Evolutionary conservation across 37 sponge, comb jelly and placozoan genomes (phyloP), one percentile per base, ranked within the genome.

Genomic region (Cliona cf. orientalis): DNA sequence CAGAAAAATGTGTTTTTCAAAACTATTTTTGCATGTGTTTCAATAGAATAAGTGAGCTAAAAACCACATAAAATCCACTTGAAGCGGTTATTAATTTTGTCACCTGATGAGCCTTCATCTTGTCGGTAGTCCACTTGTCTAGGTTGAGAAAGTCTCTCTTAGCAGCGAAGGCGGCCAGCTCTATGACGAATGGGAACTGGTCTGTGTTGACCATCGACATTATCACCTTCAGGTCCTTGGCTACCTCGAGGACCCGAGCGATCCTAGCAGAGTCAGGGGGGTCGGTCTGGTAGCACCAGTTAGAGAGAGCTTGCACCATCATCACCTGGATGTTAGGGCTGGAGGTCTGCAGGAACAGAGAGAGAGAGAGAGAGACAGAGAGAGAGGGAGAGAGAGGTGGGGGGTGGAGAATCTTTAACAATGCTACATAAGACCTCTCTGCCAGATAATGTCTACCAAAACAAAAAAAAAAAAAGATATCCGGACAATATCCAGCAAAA

Each of bases 101-200:
- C 39, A 94, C 95, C 89, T 96, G 93, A 42, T 92, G 89, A 28
- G 84, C 89, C 66, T 86, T 80, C 61, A 96, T 66, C 80, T 91
- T 94, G 58, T 99, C 99, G 25, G 76, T 58, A 39, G 97, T 44
- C 99, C 99, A 99, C 66, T 88, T 96, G 86, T 99, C 99, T 63
- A 99, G 84, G 57, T 99, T 99, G 28, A 99, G 90, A 39, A 85
- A 96, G 63, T 97, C 97, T 33, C 97, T 69, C 78, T 91, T 84
- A 21, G 95, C 76, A 2, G 99, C 99, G 62, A 92, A 84, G 58
- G 85, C 93, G 25, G 97, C 99, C 72, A 99, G 67, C 64, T 99
- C 97, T 22, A 99, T 82, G n/a, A 91, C 93, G 86, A 99, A 99
- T 25, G 90, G 88, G 74, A 97, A 95, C 59, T 86, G 84, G 42